phyloP scores from a whole-genome alignment of 1,140 invertebrate species.

The Ladona fulva region DNA sequence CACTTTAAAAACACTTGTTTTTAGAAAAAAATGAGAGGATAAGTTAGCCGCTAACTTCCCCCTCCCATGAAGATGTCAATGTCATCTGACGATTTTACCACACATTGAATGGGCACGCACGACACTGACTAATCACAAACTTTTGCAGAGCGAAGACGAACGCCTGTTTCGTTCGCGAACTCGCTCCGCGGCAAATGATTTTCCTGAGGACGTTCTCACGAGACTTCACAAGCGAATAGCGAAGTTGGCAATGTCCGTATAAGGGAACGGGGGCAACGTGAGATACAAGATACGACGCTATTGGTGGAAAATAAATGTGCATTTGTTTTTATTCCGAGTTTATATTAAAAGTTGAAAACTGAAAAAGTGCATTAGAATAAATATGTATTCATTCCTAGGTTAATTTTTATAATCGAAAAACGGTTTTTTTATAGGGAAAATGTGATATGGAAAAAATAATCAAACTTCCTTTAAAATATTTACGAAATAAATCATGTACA shows the following conservation, averaged over 20 bases:
- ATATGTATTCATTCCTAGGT: no score
- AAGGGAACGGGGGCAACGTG: conserved; percentile 12
- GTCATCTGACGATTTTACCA: not conserved
- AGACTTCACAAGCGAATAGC: not conserved
- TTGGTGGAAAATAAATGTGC: not conserved
- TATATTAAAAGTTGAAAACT: no score
- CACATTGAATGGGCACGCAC: not conserved
- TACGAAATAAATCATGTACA: no score
- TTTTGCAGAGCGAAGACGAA: no score
- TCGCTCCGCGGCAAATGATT: not conserved
- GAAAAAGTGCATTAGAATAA: no score
- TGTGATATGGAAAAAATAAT: no score
- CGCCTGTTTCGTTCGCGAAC: not conserved
- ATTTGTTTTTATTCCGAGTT: no score
- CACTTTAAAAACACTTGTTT: not conserved
- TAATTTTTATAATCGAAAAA: no score
- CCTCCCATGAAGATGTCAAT: not conserved
- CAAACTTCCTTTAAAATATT: no score
- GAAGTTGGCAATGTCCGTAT: conserved; percentile 15
- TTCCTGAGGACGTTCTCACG: not conserved
- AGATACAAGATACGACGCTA: not conserved
- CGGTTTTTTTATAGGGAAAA: no score
- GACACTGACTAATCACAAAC: not conserved
- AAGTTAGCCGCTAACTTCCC: not conserved
- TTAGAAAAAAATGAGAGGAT: not conserved